Evolutionary conservation across 1,140 invertebrate species (phyloP), one percentile per base, ranked within the genome.

Genomic region (Papilio machaon): DNA sequence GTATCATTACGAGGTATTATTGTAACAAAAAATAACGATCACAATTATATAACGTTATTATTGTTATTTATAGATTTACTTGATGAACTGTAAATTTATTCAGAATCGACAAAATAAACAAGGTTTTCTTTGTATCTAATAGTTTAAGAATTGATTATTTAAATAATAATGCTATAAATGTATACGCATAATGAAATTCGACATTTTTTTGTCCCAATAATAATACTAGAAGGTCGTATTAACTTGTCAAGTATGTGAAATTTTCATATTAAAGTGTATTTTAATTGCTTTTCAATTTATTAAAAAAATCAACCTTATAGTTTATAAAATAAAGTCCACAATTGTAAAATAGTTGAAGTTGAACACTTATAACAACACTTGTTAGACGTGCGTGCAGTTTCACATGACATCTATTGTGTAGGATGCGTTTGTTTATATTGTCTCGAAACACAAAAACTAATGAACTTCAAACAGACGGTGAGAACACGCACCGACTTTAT

Each of bases 391-490:
- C n/a, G 19, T 38, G 38, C 73, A 74, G 73, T 74, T 74, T 74
- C 73, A 47, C 73, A 74, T 74, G 46, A 15, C 73, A 47, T 8
- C 38, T 38, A 46, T 47, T 74, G 73, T 74, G 8, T n/a, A 46
- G 38, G 35, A 35, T 47, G 43, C 43, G 73, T 47, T 74, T 74
- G 73, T 74, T 74, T 74, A 47, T 17, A 43, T 74, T 47, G 38
- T 43, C 73, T 74, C 6, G 73, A 43, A 43, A 47, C 43, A 74
- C 2, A 74, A 43, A 64, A 46, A 46, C 70, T 73, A 73, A 74
- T 47, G 38, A 74, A 46, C 38, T 74, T 74, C 73, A 74, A 74
- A 74, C 73, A 74, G 7, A 47, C 43, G 43, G 17, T 47, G 73
- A 38, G 73, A 74, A 38, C 43, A 74, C 73, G 35, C 70, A 47